These are phyloP conservation scores for Gonocerus acuteangulatus DNA, from an alignment of 2,888 invertebrate species.

Conservation along the genomic window DNA sequence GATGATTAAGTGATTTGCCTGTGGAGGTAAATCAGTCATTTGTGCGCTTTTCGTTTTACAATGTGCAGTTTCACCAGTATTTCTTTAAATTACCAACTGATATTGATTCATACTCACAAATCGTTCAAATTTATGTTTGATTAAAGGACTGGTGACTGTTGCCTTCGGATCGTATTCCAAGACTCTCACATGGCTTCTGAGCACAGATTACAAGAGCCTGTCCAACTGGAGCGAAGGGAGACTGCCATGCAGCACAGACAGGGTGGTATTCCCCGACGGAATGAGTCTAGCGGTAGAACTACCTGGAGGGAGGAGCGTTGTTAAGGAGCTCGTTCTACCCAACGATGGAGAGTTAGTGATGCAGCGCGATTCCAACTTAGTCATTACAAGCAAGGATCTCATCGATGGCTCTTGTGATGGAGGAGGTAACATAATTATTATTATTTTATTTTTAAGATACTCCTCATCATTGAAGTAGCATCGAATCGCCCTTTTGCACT, in stretches of 20 bases:
- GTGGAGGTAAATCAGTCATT: too few relatives aligned
- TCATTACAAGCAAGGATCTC: conserved; percentile 13
- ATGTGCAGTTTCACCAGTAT: too few relatives aligned
- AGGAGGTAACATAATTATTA: conserved; percentile 26
- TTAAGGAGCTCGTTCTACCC: conserved; percentile 23
- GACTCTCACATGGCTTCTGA: conserved; percentile 30
- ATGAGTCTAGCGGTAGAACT: conserved; percentile 29
- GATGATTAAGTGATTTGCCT: too few relatives aligned
- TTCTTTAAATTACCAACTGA: too few relatives aligned
- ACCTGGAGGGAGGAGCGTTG: conserved; percentile 17
- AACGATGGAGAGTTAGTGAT: conserved; percentile 27
- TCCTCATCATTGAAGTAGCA: background rate
- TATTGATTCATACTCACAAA: too few relatives aligned
- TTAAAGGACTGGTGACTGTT: too few relatives aligned
- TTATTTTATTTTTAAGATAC: background rate
- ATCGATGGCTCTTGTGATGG: conserved; percentile 28
- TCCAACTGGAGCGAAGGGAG: conserved; percentile 33
- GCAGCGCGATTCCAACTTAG: conserved; percentile 16
- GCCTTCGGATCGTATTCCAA: too few relatives aligned
- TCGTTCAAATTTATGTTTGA: too few relatives aligned
- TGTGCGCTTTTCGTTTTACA: too few relatives aligned
- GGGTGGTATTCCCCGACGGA: conserved; percentile 31
- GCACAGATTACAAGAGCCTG: conserved; percentile 33
- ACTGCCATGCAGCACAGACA: conserved; percentile 35
- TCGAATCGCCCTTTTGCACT: too few relatives aligned